Base-by-base conservation (phyloP, 2,113 vertebrate genomes). In the Ctenomys sociabilis region DNA sequence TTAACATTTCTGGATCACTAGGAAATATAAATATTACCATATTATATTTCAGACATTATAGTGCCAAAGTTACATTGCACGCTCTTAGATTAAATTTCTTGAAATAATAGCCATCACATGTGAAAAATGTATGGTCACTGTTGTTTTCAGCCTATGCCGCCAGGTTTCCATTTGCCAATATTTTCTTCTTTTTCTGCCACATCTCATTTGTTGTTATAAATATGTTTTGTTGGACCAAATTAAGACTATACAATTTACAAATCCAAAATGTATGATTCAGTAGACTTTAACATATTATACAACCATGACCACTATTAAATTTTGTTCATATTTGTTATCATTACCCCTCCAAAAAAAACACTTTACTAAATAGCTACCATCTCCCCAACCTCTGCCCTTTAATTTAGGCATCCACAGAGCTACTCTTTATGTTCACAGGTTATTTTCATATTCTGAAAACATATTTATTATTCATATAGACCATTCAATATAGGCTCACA, bases 1-100 rank as follows among this genome's bases (percentile, higher is more conserved):
- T 86, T 73, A 78, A 5, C 28, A 57, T 4, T 5, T 86, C 10
- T 86, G 83, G 0, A 43, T 68, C 83, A 88, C 54, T 77, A 49
- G 26, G 45, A 93, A 90, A 85, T 68, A 78, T 75, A 81, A 93
- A 84, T 88, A 26, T 68, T 45, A 0, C 24, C 19, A 90, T 4
- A 49, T 85, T 26, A 90, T 4, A 49, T 85, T 26, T 84, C 92
- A 70, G 14, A 73, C 70, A 28, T 82, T 77, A 86, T 2, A 93
- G 22, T 61, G 68, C 4, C 49, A 70, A 88, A 61, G 8, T 93
- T 87, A 75, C 4, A 45, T 45, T 32, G 35, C 61, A 82, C 40
- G 32, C n/a, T 91, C 1, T 52, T 90, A 83, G 49, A 85, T n/a
- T 70, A 91, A 81, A 85, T 85, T 13, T 95, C n/a, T 78, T 87